phyloP scores from a whole-genome alignment of 2,113 vertebrate species.

The Elanus axillaris region DNA sequence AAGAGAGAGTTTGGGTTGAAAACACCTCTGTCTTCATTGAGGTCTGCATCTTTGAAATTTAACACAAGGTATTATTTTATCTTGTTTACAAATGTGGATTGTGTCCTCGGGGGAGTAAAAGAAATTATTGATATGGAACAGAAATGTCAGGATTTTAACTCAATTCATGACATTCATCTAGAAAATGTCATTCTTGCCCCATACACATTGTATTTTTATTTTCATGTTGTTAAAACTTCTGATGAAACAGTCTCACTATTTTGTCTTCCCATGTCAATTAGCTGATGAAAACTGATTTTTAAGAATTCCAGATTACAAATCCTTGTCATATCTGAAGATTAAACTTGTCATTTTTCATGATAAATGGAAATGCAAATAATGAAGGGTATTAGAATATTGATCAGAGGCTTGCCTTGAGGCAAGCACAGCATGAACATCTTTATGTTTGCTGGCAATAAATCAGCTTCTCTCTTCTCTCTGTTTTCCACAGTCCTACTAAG shows the following conservation, averaged over 20 bases:
- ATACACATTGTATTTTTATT: not conserved
- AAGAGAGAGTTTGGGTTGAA: not conserved
- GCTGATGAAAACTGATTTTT: not conserved
- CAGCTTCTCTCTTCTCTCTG: conserved; percentile 26
- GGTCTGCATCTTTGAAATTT: not conserved
- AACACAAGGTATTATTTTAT: not conserved
- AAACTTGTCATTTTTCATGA: not conserved
- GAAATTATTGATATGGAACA: not conserved
- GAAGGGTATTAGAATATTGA: not conserved
- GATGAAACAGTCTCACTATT: not conserved
- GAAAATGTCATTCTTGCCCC: not conserved
- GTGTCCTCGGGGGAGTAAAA: not conserved
- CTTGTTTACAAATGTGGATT: not conserved
- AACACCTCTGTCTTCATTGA: not conserved
- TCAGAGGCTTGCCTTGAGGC: not conserved
- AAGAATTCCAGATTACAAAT: not conserved
- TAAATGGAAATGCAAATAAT: conserved; percentile 13
- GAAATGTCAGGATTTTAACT: conserved; percentile 9
- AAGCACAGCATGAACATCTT: not conserved
- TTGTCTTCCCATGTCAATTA: not conserved
- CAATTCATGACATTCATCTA: not conserved
- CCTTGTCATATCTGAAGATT: not conserved
- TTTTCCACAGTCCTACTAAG: conserved; percentile 79
- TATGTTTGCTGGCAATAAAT: conserved; percentile 23
- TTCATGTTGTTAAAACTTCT: not conserved